Base-by-base conservation (phyloP, 2,797 vertebrate species). In the Sebastes hubbsi region DNA sequence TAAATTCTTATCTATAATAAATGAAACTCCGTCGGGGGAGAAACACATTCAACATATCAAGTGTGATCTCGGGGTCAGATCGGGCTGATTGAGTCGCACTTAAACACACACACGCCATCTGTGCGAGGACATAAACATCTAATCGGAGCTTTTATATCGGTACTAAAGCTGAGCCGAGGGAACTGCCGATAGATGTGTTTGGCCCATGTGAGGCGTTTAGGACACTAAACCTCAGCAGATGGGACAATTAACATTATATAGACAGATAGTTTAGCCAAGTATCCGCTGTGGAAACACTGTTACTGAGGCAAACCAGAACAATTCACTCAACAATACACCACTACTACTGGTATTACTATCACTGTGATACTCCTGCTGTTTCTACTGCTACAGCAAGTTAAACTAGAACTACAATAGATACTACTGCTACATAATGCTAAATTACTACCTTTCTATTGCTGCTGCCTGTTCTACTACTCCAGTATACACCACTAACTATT, bases 201-300 rank as follows among this genome's bases (percentile, higher is more conserved):
- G 79, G 80, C 55, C 42, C 46, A 74, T 34, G 61, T 1, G 2
- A 64, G 52, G 68, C 72, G 59, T 82, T 85, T 65, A 72, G 72
- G 67, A 82, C 79, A 56, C 46, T 78, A 75, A 88, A 82, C 62
- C 72, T 77, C 66, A 84, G 66, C 84, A 86, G 86, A 85, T 83
- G 78, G 87, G 38, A 70, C 66, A 55, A 77, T 82, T 83, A 83
- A 77, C 81, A 60, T 88, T 75, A 75, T 80, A 78, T 73, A 30
- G 68, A 81, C 24, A 0, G 27, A 75, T 61, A 25, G n/a, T 71
- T 75, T 1, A 66, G 77, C 85, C 55, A 78, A 77, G 67, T 67
- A 20, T 64, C 66, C 60, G 64, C 34, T 30, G 66, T 38, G 34
- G 16, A 75, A 24, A 22, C 12, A 10, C 65, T 16, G 63, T 42